Conservation (phyloP, 2,113 vertebrate genomes). For the Paraplagusia blochii region DNA sequence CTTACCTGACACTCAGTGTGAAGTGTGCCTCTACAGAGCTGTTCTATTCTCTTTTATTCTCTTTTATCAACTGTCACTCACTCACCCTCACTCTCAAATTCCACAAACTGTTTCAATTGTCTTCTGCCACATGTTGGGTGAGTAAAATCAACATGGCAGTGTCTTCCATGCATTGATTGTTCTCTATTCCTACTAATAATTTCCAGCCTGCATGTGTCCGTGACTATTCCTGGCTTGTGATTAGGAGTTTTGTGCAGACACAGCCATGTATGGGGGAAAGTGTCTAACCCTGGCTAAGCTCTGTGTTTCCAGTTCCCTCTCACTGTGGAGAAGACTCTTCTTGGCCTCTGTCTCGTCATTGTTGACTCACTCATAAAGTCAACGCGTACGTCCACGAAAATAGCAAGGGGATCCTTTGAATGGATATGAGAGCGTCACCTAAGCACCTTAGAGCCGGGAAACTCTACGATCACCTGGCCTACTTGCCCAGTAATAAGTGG, state of each 20-base stretch:
- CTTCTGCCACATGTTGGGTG: constrained; percentile 40
- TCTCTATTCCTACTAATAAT: constrained; percentile 39
- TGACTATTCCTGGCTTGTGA: constrained; percentile 44
- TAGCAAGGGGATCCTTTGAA: constrained; percentile 62
- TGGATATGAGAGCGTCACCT: constrained; percentile 60
- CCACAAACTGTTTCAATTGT: constrained; percentile 49
- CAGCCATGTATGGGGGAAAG: constrained; percentile 48
- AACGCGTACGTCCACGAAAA: constrained; percentile 46
- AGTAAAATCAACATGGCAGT: constrained; percentile 42
- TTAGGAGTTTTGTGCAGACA: constrained; percentile 42
- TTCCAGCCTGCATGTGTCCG: constrained; percentile 42
- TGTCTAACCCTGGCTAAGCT: constrained; percentile 48
- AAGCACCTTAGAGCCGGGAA: constrained; percentile 66
- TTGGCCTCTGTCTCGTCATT: constrained; percentile 51
- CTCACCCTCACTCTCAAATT: constrained; percentile 17
- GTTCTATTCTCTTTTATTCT: constrained; percentile 64
- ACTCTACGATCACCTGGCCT: constrained; percentile 62
- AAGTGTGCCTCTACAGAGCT: constrained; percentile 49
- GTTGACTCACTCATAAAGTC: constrained; percentile 56
- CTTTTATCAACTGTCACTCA: constrained; percentile 25
- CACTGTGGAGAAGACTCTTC: constrained; percentile 54
- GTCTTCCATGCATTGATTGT: constrained; percentile 52
- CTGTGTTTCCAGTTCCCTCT: constrained; percentile 41
- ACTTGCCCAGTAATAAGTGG: constrained; percentile 63
- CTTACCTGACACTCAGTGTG: constrained; percentile 54